Evolutionary conservation across 2,797 vertebrate genomes (phyloP), one percentile per base, ranked within the genome.

Genomic region (Acanthopagrus latus): DNA sequence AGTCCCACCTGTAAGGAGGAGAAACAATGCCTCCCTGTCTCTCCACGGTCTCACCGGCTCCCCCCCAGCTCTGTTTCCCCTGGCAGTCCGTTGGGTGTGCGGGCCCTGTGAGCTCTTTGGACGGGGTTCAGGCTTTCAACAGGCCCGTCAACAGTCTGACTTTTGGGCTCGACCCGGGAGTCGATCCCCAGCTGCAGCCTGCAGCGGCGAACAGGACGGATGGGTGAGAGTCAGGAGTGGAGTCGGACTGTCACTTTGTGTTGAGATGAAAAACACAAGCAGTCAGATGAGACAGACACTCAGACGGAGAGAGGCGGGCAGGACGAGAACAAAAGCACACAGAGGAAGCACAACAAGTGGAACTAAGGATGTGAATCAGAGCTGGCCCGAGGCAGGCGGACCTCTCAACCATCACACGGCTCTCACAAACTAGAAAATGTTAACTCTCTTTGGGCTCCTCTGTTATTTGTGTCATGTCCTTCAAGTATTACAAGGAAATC

Each of bases 21-120:
- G 47, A 62, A 76, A 86, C 86, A 90, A 88, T 74, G 78, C 18
- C 71, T 72, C 88, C 81, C 78, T 88, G 83, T 88, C 74, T 80
- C 88, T 83, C 85, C 38, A 3, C 0, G 38, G 8, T 38, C 38
- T 38, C 38, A 38, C 38, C 38, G 9, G 38, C 85, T 89, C 83
- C 78, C 76, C 58, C 68, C 44, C 33, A 23, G 59, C 56, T 74
- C 56, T 56, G 2, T 70, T 83, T 79, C 60, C 62, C 51, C 80
- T 84, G 84, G 74, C 88, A 76, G 74, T 17, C 0, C 0, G 0
- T 21, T 27, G 12, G 3, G 7, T 43, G 82, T 64, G 62, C 58
- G 11, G 79, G 29, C 16, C 41, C 74, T 58, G 44, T 18, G 58
- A 70, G 54, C 71, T 69, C 66, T 58, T 64, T 86, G 71, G 85